Percentiles rank a stretch among this genome's conserved stretches.
Evolutionary conservation across 2,888 invertebrate species (phyloP).

Genomic region (Eugnorisma glareosa): DNA sequence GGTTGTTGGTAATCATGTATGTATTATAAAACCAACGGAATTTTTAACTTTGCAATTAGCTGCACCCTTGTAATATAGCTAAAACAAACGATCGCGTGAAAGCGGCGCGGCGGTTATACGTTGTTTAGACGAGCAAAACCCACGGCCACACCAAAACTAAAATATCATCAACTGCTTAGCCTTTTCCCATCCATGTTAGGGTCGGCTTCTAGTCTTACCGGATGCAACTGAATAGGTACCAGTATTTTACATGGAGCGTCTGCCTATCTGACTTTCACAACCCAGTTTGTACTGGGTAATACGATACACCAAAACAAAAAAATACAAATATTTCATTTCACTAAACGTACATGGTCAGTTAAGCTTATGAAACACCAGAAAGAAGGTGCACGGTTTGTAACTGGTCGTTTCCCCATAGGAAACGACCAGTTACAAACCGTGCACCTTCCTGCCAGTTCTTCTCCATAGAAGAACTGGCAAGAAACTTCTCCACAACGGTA

Average conservation of each 20-base stretch:
- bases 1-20: background rate
- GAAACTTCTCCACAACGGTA: background rate
- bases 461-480: background rate
- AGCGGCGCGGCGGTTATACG: background rate
- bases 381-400: background rate
- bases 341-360: background rate
- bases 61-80: background rate
- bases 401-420: background rate
- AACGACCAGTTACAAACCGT: no score
- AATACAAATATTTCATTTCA: background rate
- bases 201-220: background rate
- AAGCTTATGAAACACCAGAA: background rate
- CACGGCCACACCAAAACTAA: background rate
- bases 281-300: background rate
- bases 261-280: background rate
- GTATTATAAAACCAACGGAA: background rate
- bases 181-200: background rate
- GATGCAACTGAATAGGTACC: background rate
- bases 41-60: background rate
- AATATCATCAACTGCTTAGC: background rate
- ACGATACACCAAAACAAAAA: background rate
- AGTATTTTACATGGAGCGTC: background rate
- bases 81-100: background rate
- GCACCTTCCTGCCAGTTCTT: no score
- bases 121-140: constrained; percentile 2